A percentile compares a stretch with the other conserved stretches of the same genome.
phyloP scores from a whole-genome alignment of 53 echinoderm and acorn worm species.

The Zoroaster sp. region DNA sequence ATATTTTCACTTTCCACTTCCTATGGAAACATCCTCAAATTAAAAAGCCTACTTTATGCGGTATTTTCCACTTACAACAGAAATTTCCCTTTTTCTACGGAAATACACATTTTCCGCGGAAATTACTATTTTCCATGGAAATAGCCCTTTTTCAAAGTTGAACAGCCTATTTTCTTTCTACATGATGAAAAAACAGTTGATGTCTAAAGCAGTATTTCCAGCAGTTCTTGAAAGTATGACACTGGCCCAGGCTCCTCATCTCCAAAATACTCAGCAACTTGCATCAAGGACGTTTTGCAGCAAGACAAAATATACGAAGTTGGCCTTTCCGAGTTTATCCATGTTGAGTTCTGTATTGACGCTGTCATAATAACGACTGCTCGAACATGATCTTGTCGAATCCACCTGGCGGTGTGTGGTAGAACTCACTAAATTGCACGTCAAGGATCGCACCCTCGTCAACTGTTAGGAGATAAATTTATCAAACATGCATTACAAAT shows the following conservation, averaged over 20 bases:
- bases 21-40: no score
- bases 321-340: not conserved
- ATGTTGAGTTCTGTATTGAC: not conserved
- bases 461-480: conserved; percentile 49
- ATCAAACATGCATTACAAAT: not conserved
- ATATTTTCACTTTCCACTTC: no score
- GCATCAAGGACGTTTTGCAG: not conserved
- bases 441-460: conserved; percentile 98
- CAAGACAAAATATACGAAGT: not conserved
- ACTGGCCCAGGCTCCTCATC: not conserved
- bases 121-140: no score
- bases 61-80: no score
- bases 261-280: not conserved
- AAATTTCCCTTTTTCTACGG: no score
- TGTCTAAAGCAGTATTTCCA: no score
- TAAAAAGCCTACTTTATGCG: no score
- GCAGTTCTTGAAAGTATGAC: no score
- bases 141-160: no score
- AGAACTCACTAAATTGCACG: conserved; percentile 97
- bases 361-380: conserved; percentile 90
- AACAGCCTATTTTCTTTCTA: no score
- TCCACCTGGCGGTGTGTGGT: conserved; percentile 88
- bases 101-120: no score
- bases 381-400: conserved; percentile 99
- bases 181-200: no score